phyloP scores from a whole-genome alignment of 2,888 invertebrate species.

The Ptycholaimellus sp. region DNA sequence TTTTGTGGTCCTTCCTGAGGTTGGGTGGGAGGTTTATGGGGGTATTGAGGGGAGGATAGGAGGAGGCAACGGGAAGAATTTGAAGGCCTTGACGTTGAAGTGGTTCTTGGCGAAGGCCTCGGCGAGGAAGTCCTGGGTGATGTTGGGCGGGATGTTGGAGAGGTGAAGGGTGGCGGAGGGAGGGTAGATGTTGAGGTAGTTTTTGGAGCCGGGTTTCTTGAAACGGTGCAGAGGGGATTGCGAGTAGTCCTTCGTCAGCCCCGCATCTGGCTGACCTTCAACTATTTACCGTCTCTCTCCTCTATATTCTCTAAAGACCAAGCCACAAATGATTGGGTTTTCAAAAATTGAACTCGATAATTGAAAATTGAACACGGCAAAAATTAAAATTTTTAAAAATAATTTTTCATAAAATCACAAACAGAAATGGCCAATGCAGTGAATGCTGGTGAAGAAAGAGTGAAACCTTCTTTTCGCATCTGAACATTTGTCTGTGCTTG shows the following conservation, averaged over 20 bases:
- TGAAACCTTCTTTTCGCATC: slow-evolving; percentile 75
- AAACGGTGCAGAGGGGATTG: slow-evolving; percentile 82
- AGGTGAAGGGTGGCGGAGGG: slow-evolving; percentile 93
- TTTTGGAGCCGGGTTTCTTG: slow-evolving; percentile 99
- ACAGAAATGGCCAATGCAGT: too few relatives aligned
- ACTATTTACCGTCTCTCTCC: too few relatives aligned
- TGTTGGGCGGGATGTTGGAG: slow-evolving; percentile 76
- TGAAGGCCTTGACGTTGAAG: slow-evolving; percentile 33
- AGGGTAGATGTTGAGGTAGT: slow-evolving; percentile 98
- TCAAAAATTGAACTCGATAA: too few relatives aligned
- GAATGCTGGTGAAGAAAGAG: too few relatives aligned
- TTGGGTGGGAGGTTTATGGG: too few relatives aligned
- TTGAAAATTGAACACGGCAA: too few relatives aligned
- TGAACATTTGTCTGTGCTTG: slow-evolving; percentile 95
- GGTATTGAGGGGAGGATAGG: too few relatives aligned
- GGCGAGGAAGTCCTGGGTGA: slow-evolving; percentile 33
- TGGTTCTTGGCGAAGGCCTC: slow-evolving; percentile 29
- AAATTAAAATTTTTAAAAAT: too few relatives aligned
- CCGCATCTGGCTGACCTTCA: slow-evolving; percentile 46
- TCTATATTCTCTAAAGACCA: too few relatives aligned
- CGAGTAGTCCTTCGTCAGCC: slow-evolving; percentile 90
- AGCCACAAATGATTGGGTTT: too few relatives aligned
- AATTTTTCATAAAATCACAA: too few relatives aligned
- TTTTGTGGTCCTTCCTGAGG: slow-evolving; percentile 91
- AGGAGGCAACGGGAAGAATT: slow-evolving; percentile 40